Percentiles rank a stretch among this genome's conserved stretches.
phyloP scores from a whole-genome alignment of 1,140 invertebrate genomes.

The Potamilus streckersoni region DNA sequence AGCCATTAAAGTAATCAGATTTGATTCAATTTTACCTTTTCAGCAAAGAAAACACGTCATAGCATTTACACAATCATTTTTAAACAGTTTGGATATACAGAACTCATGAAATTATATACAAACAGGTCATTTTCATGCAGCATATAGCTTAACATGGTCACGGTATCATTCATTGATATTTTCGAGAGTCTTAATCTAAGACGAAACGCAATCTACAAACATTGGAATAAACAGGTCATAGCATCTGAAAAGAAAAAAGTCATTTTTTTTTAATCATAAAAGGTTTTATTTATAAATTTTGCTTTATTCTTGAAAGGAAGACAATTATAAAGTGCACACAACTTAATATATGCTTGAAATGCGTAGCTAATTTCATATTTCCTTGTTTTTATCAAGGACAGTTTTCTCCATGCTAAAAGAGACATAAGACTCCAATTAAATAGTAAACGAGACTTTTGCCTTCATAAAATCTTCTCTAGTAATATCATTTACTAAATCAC shows the following conservation, averaged over 20 bases:
- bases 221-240: constrained; percentile 12
- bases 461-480: constrained; percentile 1
- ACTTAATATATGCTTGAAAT: constrained; percentile 13
- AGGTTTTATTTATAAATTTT: background rate
- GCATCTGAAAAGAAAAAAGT: background rate
- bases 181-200: constrained; percentile 13
- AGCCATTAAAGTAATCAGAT: too few species aligned
- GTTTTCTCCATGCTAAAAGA: constrained; percentile 14
- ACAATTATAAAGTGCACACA: background rate
- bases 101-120: background rate
- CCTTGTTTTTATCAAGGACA: constrained; percentile 12
- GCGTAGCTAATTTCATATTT: constrained; percentile 6
- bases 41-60: background rate
- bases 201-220: constrained; percentile 15
- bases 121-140: constrained; percentile 5
- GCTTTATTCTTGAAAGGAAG: too few species aligned
- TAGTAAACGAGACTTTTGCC: constrained; percentile 2
- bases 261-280: background rate
- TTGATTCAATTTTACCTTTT: background rate
- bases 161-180: constrained; percentile 1
- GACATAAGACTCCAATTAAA: constrained; percentile 13
- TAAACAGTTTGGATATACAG: background rate
- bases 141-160: constrained; percentile 7
- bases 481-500: constrained; percentile 8
- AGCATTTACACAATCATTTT: background rate